phyloP scores from a whole-genome alignment of 53 echinoderm and acorn worm genomes.

The Temnopleurus reevesii region DNA sequence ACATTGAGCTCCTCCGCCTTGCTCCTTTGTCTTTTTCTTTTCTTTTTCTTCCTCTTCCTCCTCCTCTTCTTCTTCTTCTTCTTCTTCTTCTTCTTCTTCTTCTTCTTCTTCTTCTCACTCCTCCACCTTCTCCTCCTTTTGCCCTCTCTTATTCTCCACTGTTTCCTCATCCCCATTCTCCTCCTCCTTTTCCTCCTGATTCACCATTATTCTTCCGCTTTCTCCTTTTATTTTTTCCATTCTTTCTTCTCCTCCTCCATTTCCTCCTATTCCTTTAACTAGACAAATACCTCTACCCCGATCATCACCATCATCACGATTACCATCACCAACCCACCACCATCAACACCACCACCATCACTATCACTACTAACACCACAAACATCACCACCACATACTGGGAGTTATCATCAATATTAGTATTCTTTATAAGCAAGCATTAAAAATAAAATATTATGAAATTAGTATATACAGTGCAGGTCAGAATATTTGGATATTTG shows the following conservation, averaged over 20 bases:
- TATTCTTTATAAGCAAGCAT: too few species aligned
- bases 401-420: too few species aligned
- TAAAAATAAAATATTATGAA: too few species aligned
- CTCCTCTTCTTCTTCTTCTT: neutral
- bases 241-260: neutral
- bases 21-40: too few species aligned
- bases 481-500: too few species aligned
- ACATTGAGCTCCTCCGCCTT: too few species aligned
- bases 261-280: neutral
- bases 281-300: neutral
- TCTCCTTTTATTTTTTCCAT: neutral
- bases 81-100: neutral
- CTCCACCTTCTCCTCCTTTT: neutral
- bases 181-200: neutral
- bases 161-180: neutral
- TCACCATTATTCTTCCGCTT: neutral
- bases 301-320: neutral
- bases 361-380: neutral
- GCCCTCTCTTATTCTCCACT: neutral
- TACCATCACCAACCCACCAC: neutral
- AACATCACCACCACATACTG: too few species aligned
- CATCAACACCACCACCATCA: neutral
- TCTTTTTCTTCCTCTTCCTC: too few species aligned
- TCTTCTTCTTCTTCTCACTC: neutral
- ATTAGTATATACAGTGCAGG: too few species aligned